A percentile compares a stretch with the other conserved stretches of the same genome.
Conservation (phyloP, 2,113 vertebrate species). For the Hippolais icterina region DNA sequence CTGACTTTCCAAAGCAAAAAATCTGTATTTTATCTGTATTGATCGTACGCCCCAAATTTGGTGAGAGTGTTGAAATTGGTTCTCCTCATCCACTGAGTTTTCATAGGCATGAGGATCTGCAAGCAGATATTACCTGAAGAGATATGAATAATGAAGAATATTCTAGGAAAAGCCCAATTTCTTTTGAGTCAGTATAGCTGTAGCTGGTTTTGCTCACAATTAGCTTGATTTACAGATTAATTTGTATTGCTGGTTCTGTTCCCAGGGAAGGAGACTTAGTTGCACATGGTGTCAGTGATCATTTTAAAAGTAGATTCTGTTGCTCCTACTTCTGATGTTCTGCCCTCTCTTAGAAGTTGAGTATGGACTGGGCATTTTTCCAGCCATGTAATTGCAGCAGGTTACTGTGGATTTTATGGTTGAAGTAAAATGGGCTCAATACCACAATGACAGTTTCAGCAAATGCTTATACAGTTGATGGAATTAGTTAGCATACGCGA, state of each 20-base stretch:
- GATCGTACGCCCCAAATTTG: not conserved
- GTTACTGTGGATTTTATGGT: not conserved
- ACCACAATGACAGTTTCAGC: not conserved
- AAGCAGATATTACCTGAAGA: not conserved
- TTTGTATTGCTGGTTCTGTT: not conserved
- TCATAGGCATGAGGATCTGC: not conserved
- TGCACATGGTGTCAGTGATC: not conserved
- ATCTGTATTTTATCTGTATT: not conserved
- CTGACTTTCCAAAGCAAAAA: not conserved
- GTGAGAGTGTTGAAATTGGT: not conserved
- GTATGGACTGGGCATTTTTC: not conserved
- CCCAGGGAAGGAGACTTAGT: not conserved
- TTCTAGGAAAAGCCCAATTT: not conserved
- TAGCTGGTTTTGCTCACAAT: not conserved
- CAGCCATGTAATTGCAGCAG: not conserved
- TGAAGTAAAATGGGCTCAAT: not conserved
- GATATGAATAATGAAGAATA: not conserved
- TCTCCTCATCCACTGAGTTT: not conserved
- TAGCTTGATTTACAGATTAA: not conserved
- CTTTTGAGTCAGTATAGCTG: not conserved
- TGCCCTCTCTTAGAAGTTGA: not conserved
- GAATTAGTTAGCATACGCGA: rapidly evolving
- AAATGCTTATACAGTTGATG: not conserved
- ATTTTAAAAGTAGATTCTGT: not conserved
- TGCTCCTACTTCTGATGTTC: not conserved